Base-by-base conservation (phyloP, 2,797 vertebrate species). In the Chromobotia macracanthus region DNA sequence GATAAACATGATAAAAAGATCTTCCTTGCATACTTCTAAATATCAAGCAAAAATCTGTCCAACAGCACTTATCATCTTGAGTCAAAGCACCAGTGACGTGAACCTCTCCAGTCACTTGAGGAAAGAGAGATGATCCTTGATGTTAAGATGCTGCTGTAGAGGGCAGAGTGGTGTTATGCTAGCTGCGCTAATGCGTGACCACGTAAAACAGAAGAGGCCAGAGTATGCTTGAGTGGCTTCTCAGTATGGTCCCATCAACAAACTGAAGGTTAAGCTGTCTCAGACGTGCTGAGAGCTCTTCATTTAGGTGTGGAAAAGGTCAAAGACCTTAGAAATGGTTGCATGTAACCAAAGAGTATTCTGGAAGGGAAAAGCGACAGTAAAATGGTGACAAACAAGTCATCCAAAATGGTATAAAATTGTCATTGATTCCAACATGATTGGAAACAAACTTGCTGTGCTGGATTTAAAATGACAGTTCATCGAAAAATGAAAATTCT, bases 231-330 rank as follows among this genome's bases (percentile, higher is more conserved):
- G 60, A 79, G 77, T 72, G 69, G 69, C 21, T 72, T 79, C 77
- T 46, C 69, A 55, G 68, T 79, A 18, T 31, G 68, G 56, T 79
- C 68, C 66, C 13, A 72, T 72, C 50, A 72, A 46, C 77, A 79
- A 65, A 79, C 69, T 72, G 77, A 79, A 79, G 69, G 63, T 51
- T 72, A 78, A 73, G 75, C 75, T 77, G 63, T 71, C 63, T 74
- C 21, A 68, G 64, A 69, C 25, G 12, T 61, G 64, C 63, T 46
- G 63, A 78, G 72, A 79, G 71, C 55, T 74, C 81, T 69, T 69
- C 56, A 70, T 74, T 82, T 78, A 78, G 63, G 48, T 61, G 64
- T 21, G 60, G 64, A 82, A 78, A 79, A 82, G 44, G 68, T 81
- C 74, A 74, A 44, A 55, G 15, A 35, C 77, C 61, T 72, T 56